A percentile compares a stretch with the other conserved stretches of the same genome.
These are phyloP conservation scores for Lordiphosa collinella DNA, from an alignment of 1,140 invertebrate genomes.

Conservation along the genomic window DNA sequence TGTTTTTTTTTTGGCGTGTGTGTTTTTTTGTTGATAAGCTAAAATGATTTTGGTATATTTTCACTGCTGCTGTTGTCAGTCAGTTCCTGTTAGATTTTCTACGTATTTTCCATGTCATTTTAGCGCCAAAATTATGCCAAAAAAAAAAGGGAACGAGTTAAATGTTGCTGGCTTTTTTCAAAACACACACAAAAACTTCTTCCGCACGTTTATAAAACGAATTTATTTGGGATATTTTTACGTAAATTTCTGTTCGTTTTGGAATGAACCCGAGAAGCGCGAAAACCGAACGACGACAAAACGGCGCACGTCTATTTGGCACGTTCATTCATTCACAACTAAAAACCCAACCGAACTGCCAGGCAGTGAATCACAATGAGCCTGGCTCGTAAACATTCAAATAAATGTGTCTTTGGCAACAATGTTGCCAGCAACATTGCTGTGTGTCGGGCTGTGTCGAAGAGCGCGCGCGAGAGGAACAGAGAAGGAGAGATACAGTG, in stretches of 20 bases:
- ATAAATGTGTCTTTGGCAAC: slow-evolving; percentile 39
- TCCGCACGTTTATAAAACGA: neutral
- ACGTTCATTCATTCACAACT: slow-evolving; percentile 79
- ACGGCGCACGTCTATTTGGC: slow-evolving; percentile 76
- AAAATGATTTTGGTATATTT: slow-evolving; percentile 24
- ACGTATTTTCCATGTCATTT: slow-evolving; percentile 79
- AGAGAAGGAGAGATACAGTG: slow-evolving; percentile 10
- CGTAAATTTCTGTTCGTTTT: slow-evolving; percentile 51
- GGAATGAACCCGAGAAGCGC: slow-evolving; percentile 57
- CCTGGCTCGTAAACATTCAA: slow-evolving; percentile 66
- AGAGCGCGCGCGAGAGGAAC: neutral
- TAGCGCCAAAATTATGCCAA: slow-evolving; percentile 29
- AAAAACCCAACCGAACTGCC: slow-evolving; percentile 28
- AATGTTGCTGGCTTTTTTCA: no score
- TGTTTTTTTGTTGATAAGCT: slow-evolving; percentile 47
- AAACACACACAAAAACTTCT: slow-evolving; percentile 6
- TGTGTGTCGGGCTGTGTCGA: neutral
- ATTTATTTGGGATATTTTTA: slow-evolving; percentile 13
- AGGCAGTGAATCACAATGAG: slow-evolving; percentile 51
- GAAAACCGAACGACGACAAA: slow-evolving; percentile 40
- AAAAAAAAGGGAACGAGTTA: neutral
- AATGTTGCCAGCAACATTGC: slow-evolving; percentile 41
- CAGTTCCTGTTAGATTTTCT: slow-evolving; percentile 56
- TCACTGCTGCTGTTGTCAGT: slow-evolving; percentile 43
- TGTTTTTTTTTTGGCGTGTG: slow-evolving; percentile 16